These are phyloP conservation scores for Ascaphus truei DNA, from an alignment of 2,113 vertebrate species.

Conservation along the genomic window DNA sequence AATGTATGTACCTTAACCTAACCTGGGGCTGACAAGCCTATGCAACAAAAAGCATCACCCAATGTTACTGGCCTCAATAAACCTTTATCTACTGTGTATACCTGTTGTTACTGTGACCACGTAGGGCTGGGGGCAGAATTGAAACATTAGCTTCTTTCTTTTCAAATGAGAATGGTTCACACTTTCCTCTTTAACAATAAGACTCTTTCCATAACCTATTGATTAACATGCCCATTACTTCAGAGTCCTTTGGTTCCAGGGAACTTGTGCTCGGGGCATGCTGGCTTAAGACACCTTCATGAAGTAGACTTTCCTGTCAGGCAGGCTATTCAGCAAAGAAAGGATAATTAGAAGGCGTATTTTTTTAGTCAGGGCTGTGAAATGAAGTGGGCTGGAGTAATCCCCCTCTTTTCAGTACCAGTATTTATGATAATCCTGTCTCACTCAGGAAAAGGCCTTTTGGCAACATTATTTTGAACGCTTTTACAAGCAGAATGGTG, in stretches of 20 bases:
- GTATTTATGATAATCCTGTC: conserved; percentile 17
- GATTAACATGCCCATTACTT: conserved; percentile 10
- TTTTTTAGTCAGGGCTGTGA: conserved; percentile 11
- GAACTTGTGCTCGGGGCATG: background rate
- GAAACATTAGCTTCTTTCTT: conserved; percentile 21
- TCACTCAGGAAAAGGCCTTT: background rate
- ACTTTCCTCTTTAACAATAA: conserved; percentile 27
- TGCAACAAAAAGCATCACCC: background rate
- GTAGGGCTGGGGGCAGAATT: conserved; percentile 9
- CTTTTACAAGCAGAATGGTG: background rate
- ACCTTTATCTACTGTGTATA: conserved; percentile 1
- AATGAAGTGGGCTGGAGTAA: conserved; percentile 20
- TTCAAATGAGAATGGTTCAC: conserved; percentile 30
- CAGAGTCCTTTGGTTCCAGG: background rate
- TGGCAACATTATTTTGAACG: conserved; percentile 34
- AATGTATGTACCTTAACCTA: background rate
- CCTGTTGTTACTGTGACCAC: conserved; percentile 26
- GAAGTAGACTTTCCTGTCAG: conserved; percentile 22
- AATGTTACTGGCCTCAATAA: background rate
- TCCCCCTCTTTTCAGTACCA: background rate
- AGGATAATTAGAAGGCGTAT: conserved; percentile 20
- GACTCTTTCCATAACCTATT: conserved; percentile 24
- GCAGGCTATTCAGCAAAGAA: conserved; percentile 15
- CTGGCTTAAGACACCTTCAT: background rate
- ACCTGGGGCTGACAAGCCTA: background rate